Conservation (phyloP, 2,113 vertebrate species). For the Leucoraja erinaceus region DNA sequence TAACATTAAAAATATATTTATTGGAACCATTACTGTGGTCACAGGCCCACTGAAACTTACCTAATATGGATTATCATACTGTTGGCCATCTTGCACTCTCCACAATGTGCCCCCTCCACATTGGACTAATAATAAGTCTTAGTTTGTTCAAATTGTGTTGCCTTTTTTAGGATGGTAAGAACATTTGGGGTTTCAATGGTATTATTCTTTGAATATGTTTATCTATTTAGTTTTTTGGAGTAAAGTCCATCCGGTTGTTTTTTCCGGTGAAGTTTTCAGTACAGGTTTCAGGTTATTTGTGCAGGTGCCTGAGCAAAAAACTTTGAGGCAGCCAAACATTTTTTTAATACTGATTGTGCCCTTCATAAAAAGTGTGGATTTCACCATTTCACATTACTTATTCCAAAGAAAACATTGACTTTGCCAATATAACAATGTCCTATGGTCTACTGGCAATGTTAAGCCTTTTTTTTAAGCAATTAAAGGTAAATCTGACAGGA, state of each 20-base stretch:
- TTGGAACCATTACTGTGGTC: background rate
- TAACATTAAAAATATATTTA: background rate
- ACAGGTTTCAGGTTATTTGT: conserved; percentile 35
- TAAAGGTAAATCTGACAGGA: conserved; percentile 51
- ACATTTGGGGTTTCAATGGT: conserved; percentile 68
- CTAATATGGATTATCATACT: background rate
- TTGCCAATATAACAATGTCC: conserved; percentile 81
- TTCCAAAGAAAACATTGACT: conserved; percentile 70
- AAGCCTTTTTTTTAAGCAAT: conserved; percentile 73
- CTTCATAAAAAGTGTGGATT: background rate
- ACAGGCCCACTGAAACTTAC: conserved; percentile 9
- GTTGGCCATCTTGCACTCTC: background rate
- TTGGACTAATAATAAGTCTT: conserved; percentile 21
- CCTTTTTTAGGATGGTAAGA: conserved; percentile 65
- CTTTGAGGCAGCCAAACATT: background rate
- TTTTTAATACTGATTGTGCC: background rate
- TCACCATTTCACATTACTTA: conserved; percentile 55
- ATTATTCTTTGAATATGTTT: conserved; percentile 64
- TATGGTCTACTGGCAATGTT: conserved; percentile 79
- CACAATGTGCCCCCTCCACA: background rate
- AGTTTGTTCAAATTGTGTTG: conserved; percentile 47
- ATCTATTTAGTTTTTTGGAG: conserved; percentile 55
- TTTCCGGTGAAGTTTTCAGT: conserved; percentile 49
- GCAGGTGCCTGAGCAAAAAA: background rate
- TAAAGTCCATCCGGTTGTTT: conserved; percentile 71